These are phyloP conservation scores for Phrynocephalus versicolor DNA, from an alignment of 2,113 vertebrate species.

Conservation along the genomic window DNA sequence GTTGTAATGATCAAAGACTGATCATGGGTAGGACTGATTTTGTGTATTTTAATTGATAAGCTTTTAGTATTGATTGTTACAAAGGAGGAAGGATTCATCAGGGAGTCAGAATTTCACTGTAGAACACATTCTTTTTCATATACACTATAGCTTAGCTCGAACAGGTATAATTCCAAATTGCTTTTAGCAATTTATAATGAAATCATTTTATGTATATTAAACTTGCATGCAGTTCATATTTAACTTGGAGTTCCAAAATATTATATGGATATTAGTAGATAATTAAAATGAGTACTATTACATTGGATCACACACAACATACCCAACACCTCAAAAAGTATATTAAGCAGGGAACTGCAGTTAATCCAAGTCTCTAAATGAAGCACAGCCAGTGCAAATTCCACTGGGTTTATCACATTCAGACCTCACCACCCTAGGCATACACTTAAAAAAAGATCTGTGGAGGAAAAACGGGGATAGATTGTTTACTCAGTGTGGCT, in stretches of 20 bases:
- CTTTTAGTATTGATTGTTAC: not conserved
- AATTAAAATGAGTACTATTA: not conserved
- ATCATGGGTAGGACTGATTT: too few relatives aligned
- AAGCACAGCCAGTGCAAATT: not conserved
- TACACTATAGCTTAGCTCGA: not conserved
- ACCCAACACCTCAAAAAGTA: not conserved
- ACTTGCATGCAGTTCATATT: not conserved
- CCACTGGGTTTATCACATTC: not conserved
- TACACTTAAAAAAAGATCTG: not conserved
- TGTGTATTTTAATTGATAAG: not conserved
- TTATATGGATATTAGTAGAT: not conserved
- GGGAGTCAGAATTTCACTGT: not conserved
- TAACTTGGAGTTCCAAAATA: not conserved
- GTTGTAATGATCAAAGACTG: too few relatives aligned
- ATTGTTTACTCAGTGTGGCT: not conserved
- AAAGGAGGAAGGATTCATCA: not conserved
- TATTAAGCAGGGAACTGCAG: not conserved
- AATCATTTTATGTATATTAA: not conserved
- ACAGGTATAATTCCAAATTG: not conserved
- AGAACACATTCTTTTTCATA: constrained; percentile 7
- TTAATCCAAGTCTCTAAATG: not conserved
- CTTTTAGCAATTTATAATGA: not conserved
- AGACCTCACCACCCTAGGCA: not conserved
- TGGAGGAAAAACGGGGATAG: not conserved
- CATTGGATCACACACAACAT: not conserved